A percentile compares a stretch with the other conserved stretches of the same genome.
Conservation (phyloP, 2,113 vertebrate species). For the Dipodomys merriami region DNA sequence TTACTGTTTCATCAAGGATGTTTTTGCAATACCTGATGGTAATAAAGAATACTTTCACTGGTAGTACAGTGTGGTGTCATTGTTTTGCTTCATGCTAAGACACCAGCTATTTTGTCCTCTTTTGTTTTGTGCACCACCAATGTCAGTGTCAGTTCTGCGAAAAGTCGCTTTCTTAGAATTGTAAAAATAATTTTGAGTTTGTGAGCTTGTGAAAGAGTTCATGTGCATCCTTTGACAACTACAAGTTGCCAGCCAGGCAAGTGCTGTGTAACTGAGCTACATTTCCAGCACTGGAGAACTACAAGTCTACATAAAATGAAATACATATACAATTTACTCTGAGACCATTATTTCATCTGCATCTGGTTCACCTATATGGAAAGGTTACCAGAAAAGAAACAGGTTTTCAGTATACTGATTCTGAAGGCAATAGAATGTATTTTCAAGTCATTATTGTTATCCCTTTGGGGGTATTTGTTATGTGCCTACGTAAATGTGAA, state of each 20-base stretch:
- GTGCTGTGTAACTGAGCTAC: too few relatives aligned
- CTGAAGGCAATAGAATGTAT: background rate
- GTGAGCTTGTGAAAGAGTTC: background rate
- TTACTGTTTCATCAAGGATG: constrained; percentile 52
- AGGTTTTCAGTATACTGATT: constrained; percentile 44
- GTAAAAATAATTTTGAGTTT: constrained; percentile 54
- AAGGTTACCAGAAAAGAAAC: constrained; percentile 30
- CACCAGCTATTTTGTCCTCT: background rate
- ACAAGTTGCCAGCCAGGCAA: background rate
- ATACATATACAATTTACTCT: background rate
- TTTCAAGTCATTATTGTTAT: background rate
- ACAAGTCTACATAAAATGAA: constrained; percentile 4
- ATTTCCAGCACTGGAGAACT: constrained; percentile 20
- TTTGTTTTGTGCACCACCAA: constrained; percentile 4
- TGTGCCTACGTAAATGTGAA: background rate
- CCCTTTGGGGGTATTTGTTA: constrained; percentile 51
- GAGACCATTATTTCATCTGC: constrained; percentile 42
- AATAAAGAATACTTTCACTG: constrained; percentile 2
- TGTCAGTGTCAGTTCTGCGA: constrained; percentile 30
- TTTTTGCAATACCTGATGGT: background rate
- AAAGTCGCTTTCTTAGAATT: constrained; percentile 9
- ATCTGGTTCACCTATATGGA: constrained; percentile 9
- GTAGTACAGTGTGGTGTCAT: background rate
- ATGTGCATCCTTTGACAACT: constrained; percentile 1
- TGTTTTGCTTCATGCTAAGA: background rate